phyloP scores from a whole-genome alignment of 2,888 invertebrate genomes.

The Megalurothrips usitatus region DNA sequence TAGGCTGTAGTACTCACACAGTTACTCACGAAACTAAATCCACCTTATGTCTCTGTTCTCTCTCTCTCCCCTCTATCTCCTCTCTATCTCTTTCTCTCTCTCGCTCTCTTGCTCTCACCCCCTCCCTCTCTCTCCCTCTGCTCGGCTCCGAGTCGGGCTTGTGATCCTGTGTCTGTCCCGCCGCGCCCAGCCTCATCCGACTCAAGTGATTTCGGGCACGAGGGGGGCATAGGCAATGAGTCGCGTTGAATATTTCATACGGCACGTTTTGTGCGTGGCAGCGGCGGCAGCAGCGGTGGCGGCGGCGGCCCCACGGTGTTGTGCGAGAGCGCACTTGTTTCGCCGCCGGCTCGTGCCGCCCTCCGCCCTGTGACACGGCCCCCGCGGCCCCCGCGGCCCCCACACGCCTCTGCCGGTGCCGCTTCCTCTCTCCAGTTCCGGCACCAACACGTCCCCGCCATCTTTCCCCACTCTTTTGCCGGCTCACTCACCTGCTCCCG shows the following conservation, averaged over 20 bases:
- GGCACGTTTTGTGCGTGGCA: not conserved
- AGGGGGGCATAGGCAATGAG: not conserved
- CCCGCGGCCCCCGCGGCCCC: not conserved
- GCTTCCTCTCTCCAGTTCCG: not conserved
- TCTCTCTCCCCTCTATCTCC: not conserved
- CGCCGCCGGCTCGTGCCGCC: too few relatives aligned
- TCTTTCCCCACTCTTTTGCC: not conserved
- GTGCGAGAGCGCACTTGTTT: not conserved
- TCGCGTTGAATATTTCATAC: not conserved
- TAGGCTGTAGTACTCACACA: too few relatives aligned
- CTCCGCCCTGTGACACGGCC: not conserved
- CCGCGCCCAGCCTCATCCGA: not conserved
- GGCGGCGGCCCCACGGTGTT: not conserved
- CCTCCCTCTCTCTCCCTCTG: not conserved
- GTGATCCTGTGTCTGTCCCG: not conserved
- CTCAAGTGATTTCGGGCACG: constrained; percentile 11
- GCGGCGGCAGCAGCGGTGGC: too few relatives aligned
- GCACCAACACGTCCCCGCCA: not conserved
- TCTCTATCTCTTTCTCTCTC: not conserved
- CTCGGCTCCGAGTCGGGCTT: not conserved
- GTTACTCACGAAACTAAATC: too few relatives aligned
- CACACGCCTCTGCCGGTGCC: not conserved
- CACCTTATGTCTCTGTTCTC: not conserved
- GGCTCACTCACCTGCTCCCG: too few relatives aligned
- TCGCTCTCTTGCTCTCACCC: not conserved